Percentiles rank a stretch among this genome's conserved stretches.
phyloP scores from a whole-genome alignment of 2,797 vertebrate species.

The Tauraco hartlaubi region DNA sequence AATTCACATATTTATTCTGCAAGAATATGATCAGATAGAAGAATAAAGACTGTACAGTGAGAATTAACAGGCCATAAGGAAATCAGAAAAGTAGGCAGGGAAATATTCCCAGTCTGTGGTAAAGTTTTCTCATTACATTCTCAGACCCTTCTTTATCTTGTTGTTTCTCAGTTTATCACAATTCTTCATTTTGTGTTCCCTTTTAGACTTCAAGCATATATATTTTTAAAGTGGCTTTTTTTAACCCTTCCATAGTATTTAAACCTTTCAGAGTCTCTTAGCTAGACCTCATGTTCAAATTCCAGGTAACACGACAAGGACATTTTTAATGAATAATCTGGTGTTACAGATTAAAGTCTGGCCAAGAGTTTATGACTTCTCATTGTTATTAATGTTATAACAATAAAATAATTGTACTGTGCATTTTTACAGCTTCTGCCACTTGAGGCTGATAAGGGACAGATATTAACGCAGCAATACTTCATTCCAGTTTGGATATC shows the following conservation, averaged over 20 bases:
- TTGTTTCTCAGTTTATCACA: constrained; percentile 64
- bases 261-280: neutral
- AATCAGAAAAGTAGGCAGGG: neutral
- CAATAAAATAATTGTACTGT: neutral
- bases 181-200: constrained; percentile 67
- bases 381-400: neutral
- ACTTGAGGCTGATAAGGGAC: neutral
- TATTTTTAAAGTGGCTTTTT: constrained; percentile 44
- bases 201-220: constrained; percentile 33
- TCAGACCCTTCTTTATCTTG: constrained; percentile 65
- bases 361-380: neutral
- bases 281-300: neutral
- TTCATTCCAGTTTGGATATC: neutral
- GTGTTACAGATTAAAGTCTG: neutral
- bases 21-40: neutral
- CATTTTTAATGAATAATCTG: neutral
- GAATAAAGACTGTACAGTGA: neutral
- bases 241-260: constrained; percentile 35
- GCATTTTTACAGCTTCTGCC: neutral
- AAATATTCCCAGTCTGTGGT: constrained; percentile 17
- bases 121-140: constrained; percentile 31
- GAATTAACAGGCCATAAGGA: neutral
- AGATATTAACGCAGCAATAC: neutral
- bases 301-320: neutral
- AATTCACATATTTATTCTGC: neutral